These are phyloP conservation scores for Rhopalosiphum maidis DNA, from an alignment of 1,140 invertebrate genomes.

Conservation along the genomic window DNA sequence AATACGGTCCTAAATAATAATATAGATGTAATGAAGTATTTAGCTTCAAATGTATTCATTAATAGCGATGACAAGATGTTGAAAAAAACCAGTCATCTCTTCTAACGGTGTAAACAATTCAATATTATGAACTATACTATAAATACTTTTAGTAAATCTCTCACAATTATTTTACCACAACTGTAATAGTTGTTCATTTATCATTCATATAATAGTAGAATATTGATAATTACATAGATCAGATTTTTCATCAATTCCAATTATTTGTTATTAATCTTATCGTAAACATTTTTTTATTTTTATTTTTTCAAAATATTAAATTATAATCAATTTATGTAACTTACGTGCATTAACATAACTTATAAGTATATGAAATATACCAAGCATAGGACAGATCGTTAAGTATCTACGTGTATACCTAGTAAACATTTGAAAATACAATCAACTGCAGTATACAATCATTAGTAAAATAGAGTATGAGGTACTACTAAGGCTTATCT, in stretches of 20 bases:
- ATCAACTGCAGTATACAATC: neutral
- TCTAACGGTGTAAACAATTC: neutral
- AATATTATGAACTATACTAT: neutral
- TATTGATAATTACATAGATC: neutral
- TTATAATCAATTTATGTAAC: neutral
- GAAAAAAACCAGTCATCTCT: neutral
- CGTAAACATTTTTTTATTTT: neutral
- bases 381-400: neutral
- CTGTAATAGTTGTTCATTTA: neutral
- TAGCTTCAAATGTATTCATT: neutral
- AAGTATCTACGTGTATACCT: neutral
- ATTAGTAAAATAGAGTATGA: neutral
- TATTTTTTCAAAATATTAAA: neutral
- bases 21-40: neutral
- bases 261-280: neutral
- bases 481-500: no score
- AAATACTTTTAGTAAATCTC: neutral
- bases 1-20: neutral
- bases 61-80: neutral
- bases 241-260: no score
- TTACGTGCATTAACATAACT: neutral
- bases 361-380: neutral
- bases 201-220: neutral
- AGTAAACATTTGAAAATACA: neutral
- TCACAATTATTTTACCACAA: neutral